phyloP scores from a whole-genome alignment of 2,797 vertebrate species.

The Lagorchestes hirsutus region DNA sequence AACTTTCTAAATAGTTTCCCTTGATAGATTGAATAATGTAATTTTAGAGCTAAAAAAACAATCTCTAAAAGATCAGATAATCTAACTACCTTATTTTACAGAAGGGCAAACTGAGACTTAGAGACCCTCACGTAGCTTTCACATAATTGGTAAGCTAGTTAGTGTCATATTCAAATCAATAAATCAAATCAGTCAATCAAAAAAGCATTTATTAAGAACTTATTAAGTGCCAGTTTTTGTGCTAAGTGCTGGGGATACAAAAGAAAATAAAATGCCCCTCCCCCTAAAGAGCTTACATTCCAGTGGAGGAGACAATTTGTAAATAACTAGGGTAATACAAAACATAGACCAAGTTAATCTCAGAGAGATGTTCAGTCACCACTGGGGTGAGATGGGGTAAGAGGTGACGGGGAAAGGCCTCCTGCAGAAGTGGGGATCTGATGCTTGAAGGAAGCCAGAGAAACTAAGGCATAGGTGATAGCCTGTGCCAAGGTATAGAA shows the following conservation, averaged over 20 bases:
- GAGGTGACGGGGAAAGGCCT: neutral
- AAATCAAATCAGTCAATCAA: neutral
- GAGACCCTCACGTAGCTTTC: neutral
- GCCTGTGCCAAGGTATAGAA: neutral
- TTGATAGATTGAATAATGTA: neutral
- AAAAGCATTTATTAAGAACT: neutral
- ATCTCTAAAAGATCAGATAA: neutral
- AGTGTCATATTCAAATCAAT: neutral
- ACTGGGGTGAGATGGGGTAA: neutral
- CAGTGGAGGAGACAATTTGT: neutral
- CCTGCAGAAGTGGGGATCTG: neutral
- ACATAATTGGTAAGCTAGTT: neutral
- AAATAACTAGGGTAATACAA: neutral
- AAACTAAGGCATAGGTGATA: neutral
- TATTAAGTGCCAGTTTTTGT: neutral
- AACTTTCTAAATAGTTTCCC: neutral
- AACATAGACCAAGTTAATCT: neutral
- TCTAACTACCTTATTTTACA: neutral
- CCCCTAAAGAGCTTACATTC: neutral
- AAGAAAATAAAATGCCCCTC: neutral
- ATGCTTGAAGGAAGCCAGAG: neutral
- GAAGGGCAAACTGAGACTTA: neutral
- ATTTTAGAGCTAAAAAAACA: neutral
- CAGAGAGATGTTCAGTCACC: neutral
- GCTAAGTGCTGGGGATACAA: neutral